phyloP scores from a whole-genome alignment of 2,888 invertebrate species.

The Platycheirus albimanus region DNA sequence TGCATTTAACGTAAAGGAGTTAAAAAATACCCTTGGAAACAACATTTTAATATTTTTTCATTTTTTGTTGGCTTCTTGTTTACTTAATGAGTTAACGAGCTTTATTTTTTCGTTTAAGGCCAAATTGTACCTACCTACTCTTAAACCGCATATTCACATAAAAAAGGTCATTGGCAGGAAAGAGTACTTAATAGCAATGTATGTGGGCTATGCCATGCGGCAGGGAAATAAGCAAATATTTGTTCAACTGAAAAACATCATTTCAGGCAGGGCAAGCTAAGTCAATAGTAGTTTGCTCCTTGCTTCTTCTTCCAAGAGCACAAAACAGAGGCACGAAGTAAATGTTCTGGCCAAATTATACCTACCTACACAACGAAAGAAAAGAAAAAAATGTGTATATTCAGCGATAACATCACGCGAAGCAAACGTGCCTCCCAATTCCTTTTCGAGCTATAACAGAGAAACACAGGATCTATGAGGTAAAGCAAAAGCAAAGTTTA shows the following conservation, averaged over 20 bases:
- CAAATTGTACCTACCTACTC: neutral
- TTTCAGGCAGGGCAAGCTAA: constrained; percentile 45
- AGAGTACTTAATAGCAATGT: constrained; percentile 22
- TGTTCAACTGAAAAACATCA: constrained; percentile 68
- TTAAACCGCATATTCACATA: neutral
- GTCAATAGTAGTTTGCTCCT: constrained; percentile 67
- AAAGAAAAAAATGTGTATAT: neutral
- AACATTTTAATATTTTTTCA: constrained; percentile 56
- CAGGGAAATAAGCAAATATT: constrained; percentile 68
- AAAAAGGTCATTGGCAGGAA: constrained; percentile 47
- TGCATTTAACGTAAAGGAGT: constrained; percentile 57
- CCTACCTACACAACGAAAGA: neutral
- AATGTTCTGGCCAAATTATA: constrained; percentile 44
- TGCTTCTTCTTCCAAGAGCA: constrained; percentile 2
- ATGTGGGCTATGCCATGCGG: constrained; percentile 45
- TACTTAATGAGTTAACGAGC: constrained; percentile 15
- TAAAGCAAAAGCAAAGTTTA: constrained; percentile 42
- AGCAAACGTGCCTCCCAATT: constrained; percentile 69
- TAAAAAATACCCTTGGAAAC: constrained; percentile 29
- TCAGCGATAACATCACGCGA: constrained; percentile 69
- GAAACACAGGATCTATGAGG: constrained; percentile 46
- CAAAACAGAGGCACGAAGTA: constrained; percentile 5
- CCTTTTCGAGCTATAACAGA: constrained; percentile 50
- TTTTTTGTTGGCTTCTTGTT: constrained; percentile 36
- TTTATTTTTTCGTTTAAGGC: neutral